Percentiles rank a stretch among this genome's conserved stretches.
Evolutionary conservation across 2,888 invertebrate species (phyloP).

Genomic region (Eueremaeus valkanovi): DNA sequence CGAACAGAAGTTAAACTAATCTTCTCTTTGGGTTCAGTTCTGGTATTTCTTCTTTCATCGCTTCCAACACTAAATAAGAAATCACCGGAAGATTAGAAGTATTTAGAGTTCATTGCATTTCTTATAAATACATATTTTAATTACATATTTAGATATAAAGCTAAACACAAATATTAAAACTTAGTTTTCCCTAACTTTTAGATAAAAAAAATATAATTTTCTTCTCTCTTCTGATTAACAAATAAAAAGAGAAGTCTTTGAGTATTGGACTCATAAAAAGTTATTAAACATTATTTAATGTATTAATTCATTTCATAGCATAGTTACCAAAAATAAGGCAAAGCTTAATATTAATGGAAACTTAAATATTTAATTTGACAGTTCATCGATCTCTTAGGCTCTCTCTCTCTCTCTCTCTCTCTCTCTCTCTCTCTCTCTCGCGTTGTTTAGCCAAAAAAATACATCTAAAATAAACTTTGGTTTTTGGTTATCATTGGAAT

Average conservation of each 20-base stretch:
- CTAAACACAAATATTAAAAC: not conserved
- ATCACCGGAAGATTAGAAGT: conserved; percentile 8
- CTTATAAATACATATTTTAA: not conserved
- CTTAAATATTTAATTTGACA: conserved; percentile 10
- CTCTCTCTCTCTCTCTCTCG: not conserved
- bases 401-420: conserved; percentile 9
- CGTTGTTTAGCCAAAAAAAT: too few relatives aligned
- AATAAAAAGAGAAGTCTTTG: too few relatives aligned
- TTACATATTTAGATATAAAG: not conserved
- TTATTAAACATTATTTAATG: not conserved
- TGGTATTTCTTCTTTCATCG: not conserved
- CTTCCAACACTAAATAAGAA: not conserved
- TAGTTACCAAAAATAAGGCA: not conserved
- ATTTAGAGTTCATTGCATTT: conserved; percentile 5
- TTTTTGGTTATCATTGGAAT: not conserved
- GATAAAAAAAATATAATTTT: not conserved
- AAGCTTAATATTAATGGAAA: not conserved
- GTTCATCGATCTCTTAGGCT: not conserved
- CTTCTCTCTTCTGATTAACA: not conserved
- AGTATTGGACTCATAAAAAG: not conserved
- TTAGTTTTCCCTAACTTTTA: not conserved
- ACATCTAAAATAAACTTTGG: not conserved
- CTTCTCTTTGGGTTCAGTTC: not conserved
- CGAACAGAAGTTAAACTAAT: not conserved
- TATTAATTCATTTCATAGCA: not conserved